Conservation (phyloP, 2,797 vertebrate genomes). For the Anguilla marmorata region DNA sequence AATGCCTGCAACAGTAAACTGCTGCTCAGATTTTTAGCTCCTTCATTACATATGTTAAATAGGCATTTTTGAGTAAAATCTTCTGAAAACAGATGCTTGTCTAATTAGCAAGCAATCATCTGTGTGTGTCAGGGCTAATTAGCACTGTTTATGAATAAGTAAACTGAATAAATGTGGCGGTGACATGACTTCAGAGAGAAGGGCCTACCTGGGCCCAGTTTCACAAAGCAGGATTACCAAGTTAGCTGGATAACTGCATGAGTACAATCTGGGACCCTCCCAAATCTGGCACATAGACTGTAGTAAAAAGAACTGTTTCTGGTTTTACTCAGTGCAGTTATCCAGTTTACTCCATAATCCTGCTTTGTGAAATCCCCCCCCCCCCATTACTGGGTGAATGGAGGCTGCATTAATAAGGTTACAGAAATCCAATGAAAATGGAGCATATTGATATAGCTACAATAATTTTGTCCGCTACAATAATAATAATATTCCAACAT, state of each 20-base stretch:
- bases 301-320: too few species aligned
- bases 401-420: background rate
- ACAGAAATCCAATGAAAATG: background rate
- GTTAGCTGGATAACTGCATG: too few species aligned
- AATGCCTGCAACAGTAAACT: background rate
- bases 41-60: slow-evolving; percentile 21
- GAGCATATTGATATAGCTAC: background rate
- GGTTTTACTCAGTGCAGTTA: too few species aligned
- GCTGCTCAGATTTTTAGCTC: background rate
- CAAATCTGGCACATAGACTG: too few species aligned
- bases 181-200: background rate
- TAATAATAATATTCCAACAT: too few species aligned
- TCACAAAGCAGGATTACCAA: too few species aligned
- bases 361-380: background rate
- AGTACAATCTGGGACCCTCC: too few species aligned
- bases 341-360: background rate
- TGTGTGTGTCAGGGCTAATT: slow-evolving; percentile 16
- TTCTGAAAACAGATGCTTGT: slow-evolving; percentile 18
- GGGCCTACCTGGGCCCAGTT: background rate
- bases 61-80: slow-evolving; percentile 10
- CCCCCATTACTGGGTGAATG: too few species aligned
- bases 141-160: slow-evolving; percentile 20
- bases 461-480: background rate
- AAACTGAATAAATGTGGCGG: background rate
- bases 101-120: slow-evolving; percentile 14